Evolutionary conservation across 2,888 invertebrate genomes (phyloP).

Genomic region (Volucella inflata): DNA sequence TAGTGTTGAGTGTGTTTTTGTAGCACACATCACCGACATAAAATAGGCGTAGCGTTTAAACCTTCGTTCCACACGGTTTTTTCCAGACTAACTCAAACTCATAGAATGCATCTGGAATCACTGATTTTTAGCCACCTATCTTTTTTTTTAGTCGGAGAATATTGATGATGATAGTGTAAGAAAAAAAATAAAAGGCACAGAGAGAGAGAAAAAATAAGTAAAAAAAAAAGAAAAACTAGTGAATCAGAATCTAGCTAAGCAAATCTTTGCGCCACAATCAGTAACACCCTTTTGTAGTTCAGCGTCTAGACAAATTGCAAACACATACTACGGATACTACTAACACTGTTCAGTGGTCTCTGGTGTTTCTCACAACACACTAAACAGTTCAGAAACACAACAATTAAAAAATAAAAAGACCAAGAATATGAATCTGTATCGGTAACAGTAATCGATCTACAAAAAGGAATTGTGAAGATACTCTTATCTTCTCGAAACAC

Average conservation of each 20-base stretch:
- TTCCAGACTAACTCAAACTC: not conserved
- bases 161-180: conserved; percentile 48
- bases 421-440: conserved; percentile 52
- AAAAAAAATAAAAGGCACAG: not conserved
- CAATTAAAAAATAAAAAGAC: conserved; percentile 49
- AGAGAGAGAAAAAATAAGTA: not conserved
- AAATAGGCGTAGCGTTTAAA: conserved; percentile 67
- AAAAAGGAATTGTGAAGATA: conserved; percentile 44
- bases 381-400: conserved; percentile 25
- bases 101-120: conserved; percentile 47
- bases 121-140: conserved; percentile 62
- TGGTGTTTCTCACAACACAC: too few species aligned
- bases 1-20: conserved; percentile 1
- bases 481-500: conserved; percentile 12
- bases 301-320: conserved; percentile 75
- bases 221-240: conserved; percentile 8
- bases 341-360: not conserved
- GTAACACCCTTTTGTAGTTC: conserved; percentile 75
- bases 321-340: conserved; percentile 52
- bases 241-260: conserved; percentile 4
- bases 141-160: conserved; percentile 35
- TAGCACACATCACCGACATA: conserved; percentile 55
- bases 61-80: conserved; percentile 51
- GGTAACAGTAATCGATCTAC: conserved; percentile 70
- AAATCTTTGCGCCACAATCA: conserved; percentile 71